Percentiles rank a stretch among this genome's conserved stretches.
phyloP scores from a whole-genome alignment of 2,888 invertebrate genomes.

The Spialia ferax region DNA sequence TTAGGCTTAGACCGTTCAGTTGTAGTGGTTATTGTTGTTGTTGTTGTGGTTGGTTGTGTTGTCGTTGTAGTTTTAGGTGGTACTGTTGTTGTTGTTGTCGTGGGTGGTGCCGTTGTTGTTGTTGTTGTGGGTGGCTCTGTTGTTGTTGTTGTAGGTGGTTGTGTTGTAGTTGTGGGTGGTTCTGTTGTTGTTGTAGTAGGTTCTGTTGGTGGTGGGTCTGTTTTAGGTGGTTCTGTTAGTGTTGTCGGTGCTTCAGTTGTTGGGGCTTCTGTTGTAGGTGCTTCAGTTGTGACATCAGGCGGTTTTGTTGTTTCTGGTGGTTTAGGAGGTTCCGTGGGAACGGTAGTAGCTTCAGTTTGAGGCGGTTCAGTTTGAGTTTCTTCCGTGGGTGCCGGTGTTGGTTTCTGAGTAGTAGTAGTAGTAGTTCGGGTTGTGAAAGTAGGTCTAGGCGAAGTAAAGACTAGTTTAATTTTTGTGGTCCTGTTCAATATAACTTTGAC shows the following conservation, averaged over 20 bases:
- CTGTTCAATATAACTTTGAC: slow-evolving; percentile 53
- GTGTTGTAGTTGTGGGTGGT: neutral
- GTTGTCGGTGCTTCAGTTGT: too few relatives aligned
- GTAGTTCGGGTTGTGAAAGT: neutral
- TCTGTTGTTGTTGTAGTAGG: neutral
- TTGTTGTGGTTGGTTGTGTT: slow-evolving; percentile 30
- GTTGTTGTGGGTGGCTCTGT: slow-evolving; percentile 4
- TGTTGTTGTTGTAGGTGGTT: neutral
- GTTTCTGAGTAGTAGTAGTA: neutral
- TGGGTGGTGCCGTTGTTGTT: slow-evolving; percentile 16
- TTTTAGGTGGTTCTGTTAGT: neutral
- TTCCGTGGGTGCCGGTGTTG: neutral
- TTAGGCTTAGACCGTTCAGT: slow-evolving; percentile 23
- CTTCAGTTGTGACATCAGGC: slow-evolving; percentile 11
- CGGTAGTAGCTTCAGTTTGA: neutral
- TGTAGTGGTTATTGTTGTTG: slow-evolving; percentile 18
- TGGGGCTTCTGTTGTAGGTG: neutral
- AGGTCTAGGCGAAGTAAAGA: neutral
- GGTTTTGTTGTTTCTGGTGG: neutral
- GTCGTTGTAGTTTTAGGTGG: too few relatives aligned
- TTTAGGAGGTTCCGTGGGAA: neutral
- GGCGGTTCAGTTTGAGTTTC: neutral
- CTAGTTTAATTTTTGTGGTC: neutral
- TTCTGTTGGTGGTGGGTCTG: slow-evolving; percentile 7
- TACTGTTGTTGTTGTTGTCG: slow-evolving; percentile 7